Conservation (phyloP, 2,113 vertebrate species). For the Phrynosoma blainvillii region DNA sequence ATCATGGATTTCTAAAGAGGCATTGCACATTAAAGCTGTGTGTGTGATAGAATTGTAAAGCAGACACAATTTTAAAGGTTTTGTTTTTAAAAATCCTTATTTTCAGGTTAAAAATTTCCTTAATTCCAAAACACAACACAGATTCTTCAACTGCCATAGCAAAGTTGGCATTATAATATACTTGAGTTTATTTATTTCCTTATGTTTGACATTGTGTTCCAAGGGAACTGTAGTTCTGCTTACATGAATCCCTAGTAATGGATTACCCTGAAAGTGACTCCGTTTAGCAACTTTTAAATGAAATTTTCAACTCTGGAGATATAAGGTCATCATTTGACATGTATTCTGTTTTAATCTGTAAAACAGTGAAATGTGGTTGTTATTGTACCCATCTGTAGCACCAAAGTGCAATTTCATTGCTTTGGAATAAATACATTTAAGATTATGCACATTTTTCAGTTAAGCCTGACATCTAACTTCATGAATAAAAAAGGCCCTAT, state of each 20-base stretch:
- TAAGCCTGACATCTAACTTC: conserved; percentile 69
- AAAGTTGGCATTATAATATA: neutral
- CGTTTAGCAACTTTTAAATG: conserved; percentile 68
- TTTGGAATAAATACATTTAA: conserved; percentile 74
- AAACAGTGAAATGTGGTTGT: conserved; percentile 68
- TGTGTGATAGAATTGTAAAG: neutral
- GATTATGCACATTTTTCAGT: conserved; percentile 74
- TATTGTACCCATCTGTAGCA: conserved; percentile 66
- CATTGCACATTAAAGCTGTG: neutral
- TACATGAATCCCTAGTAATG: conserved; percentile 19
- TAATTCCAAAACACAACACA: neutral
- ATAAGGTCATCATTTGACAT: conserved; percentile 71
- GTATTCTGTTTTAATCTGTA: conserved; percentile 66
- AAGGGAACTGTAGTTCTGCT: conserved; percentile 15
- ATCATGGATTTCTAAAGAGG: neutral
- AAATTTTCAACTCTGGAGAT: conserved; percentile 60
- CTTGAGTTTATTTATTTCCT: conserved; percentile 9
- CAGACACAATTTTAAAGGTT: neutral
- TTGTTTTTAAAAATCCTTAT: neutral
- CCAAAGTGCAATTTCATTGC: conserved; percentile 63
- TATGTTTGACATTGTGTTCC: neutral
- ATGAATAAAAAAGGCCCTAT: conserved; percentile 74
- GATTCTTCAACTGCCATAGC: neutral
- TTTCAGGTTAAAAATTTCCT: neutral
- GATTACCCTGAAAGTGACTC: conserved; percentile 44